These are phyloP conservation scores for Mormyrus hasselquistii DNA, from an alignment of 2,797 vertebrate species.

Conservation along the genomic window DNA sequence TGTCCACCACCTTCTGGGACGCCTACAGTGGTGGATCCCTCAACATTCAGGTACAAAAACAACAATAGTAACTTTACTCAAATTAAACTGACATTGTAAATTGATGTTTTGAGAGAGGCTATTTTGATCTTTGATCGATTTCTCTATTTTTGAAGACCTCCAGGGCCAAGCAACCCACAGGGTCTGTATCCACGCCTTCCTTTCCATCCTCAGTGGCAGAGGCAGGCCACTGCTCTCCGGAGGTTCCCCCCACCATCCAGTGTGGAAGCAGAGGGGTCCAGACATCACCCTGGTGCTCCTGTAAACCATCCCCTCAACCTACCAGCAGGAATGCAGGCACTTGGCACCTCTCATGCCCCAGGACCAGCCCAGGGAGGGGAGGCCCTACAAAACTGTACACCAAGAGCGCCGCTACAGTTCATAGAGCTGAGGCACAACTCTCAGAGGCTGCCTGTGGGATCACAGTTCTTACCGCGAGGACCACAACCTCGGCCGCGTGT, in stretches of 20 bases:
- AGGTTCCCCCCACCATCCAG: constrained; percentile 71
- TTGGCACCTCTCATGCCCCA: constrained; percentile 63
- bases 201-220: constrained; percentile 71
- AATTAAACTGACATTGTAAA: not conserved
- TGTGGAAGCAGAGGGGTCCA: constrained; percentile 64
- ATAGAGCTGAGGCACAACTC: constrained; percentile 92
- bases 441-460: constrained; percentile 71
- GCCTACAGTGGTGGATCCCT: constrained; percentile 71
- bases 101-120: not conserved
- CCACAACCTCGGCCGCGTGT: constrained; percentile 73
- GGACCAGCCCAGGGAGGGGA: constrained; percentile 55
- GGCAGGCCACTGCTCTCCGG: constrained; percentile 55
- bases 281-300: constrained; percentile 64
- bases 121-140: not conserved
- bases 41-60: constrained; percentile 53
- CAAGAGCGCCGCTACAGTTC: constrained; percentile 78
- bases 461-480: constrained; percentile 69
- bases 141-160: constrained; percentile 57
- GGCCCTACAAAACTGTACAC: constrained; percentile 55
- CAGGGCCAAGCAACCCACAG: constrained; percentile 68
- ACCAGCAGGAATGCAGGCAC: constrained; percentile 58
- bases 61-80: not conserved
- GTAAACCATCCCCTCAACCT: constrained; percentile 50
- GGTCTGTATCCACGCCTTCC: constrained; percentile 77
- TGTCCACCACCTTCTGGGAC: constrained; percentile 70